phyloP scores from a whole-genome alignment of 2,797 vertebrate species.

The Sardinella longiceps region DNA sequence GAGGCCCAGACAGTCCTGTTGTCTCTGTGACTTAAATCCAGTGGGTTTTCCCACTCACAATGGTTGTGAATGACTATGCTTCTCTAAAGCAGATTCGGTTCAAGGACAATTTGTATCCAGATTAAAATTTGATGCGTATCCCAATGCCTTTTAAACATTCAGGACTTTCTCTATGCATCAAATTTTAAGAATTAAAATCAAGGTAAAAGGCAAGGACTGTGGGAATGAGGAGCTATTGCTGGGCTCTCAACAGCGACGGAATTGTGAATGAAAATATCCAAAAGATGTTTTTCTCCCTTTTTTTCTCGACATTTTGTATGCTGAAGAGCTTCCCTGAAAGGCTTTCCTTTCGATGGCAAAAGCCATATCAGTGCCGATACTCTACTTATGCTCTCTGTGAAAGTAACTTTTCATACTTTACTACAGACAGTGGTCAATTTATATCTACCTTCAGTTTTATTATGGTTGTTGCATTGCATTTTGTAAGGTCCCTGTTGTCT shows the following conservation, averaged over 20 bases:
- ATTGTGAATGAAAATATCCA: not conserved
- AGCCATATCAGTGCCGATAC: constrained; percentile 47
- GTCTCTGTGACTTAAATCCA: not conserved
- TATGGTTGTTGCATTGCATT: constrained; percentile 52
- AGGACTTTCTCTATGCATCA: constrained; percentile 17
- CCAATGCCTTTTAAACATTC: constrained; percentile 20
- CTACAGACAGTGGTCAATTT: constrained; percentile 60
- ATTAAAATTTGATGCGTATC: not conserved
- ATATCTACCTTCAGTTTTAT: constrained; percentile 58
- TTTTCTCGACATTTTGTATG: constrained; percentile 50
- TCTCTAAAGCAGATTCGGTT: not conserved
- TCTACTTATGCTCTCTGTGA: constrained; percentile 55
- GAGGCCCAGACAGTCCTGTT: not conserved
- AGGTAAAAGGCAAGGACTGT: not conserved
- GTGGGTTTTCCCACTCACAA: not conserved
- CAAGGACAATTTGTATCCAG: not conserved
- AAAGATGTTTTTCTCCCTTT: not conserved
- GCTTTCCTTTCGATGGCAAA: constrained; percentile 43
- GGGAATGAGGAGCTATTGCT: not conserved
- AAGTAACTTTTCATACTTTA: constrained; percentile 74
- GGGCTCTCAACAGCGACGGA: constrained; percentile 9
- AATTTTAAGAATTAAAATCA: not conserved
- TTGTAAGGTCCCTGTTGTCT: constrained; percentile 45
- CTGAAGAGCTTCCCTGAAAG: constrained; percentile 64
- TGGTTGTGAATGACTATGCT: not conserved